phyloP scores from a whole-genome alignment of 2,797 vertebrate species.

The Ataeniobius toweri region DNA sequence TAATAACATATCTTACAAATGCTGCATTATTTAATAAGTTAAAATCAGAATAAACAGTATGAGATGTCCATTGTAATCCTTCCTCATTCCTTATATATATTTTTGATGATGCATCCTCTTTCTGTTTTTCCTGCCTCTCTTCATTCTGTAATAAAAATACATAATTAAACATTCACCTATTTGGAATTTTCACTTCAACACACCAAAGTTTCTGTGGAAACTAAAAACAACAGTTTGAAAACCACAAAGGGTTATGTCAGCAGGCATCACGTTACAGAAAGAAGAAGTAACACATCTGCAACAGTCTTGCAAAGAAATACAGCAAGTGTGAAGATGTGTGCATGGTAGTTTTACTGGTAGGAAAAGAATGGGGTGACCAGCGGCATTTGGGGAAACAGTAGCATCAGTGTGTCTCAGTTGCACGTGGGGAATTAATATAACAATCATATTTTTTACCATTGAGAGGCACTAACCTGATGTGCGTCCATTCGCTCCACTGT shows the following conservation, averaged over 20 bases:
- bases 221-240: not conserved
- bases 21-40: constrained; percentile 1
- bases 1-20: constrained; percentile 4
- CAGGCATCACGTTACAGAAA: not conserved
- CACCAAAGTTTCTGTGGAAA: not conserved
- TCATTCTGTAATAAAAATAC: constrained; percentile 36
- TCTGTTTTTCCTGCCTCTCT: constrained; percentile 11
- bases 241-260: not conserved
- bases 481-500: constrained; percentile 80
- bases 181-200: not conserved
- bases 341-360: not conserved
- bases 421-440: not conserved
- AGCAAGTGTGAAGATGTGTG: not conserved
- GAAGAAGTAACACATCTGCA: not conserved
- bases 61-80: not conserved
- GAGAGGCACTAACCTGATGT: constrained; percentile 58
- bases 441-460: not conserved
- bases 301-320: not conserved
- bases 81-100: not conserved
- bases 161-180: not conserved
- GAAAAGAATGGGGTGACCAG: not conserved
- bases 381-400: not conserved
- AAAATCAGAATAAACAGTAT: constrained; percentile 7
- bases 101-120: not conserved
- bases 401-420: not conserved